phyloP scores from a whole-genome alignment of 2,888 invertebrate species.

The Caradrina kadenii region DNA sequence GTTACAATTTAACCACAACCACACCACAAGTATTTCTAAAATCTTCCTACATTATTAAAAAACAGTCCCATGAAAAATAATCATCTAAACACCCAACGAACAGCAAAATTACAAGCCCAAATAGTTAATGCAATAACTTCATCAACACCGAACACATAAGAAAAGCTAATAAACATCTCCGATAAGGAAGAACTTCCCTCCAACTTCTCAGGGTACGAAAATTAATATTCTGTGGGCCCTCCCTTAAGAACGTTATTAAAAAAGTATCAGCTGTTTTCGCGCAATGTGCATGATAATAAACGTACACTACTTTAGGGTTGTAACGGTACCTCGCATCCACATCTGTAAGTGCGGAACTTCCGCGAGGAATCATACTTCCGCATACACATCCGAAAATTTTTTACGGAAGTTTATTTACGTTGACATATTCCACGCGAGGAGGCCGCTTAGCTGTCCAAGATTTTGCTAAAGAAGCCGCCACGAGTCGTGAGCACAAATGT shows the following conservation, averaged over 20 bases:
- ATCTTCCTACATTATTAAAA: neutral
- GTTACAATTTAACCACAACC: too few relatives aligned
- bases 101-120: slow-evolving; percentile 33
- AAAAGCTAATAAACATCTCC: slow-evolving; percentile 58
- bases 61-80: slow-evolving; percentile 1
- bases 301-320: slow-evolving; percentile 31
- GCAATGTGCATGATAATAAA: slow-evolving; percentile 55
- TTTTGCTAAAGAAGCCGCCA: too few relatives aligned
- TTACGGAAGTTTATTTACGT: too few relatives aligned
- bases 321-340: too few relatives aligned
- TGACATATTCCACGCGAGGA: too few relatives aligned
- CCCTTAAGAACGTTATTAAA: slow-evolving; percentile 62
- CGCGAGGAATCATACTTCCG: too few relatives aligned
- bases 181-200: slow-evolving; percentile 50
- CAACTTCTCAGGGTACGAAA: slow-evolving; percentile 50
- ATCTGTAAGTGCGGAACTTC: too few relatives aligned
- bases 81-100: neutral
- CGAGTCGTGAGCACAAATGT: too few relatives aligned
- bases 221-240: slow-evolving; percentile 61
- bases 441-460: too few relatives aligned
- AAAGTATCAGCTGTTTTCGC: slow-evolving; percentile 60
- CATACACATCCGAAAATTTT: too few relatives aligned
- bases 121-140: slow-evolving; percentile 43
- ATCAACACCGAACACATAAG: slow-evolving; percentile 44
- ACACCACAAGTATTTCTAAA: too few relatives aligned